A percentile compares a stretch with the other conserved stretches of the same genome.
Conservation (phyloP, 92 coral and sea anemone genomes). For the Galaxea fascicularis region DNA sequence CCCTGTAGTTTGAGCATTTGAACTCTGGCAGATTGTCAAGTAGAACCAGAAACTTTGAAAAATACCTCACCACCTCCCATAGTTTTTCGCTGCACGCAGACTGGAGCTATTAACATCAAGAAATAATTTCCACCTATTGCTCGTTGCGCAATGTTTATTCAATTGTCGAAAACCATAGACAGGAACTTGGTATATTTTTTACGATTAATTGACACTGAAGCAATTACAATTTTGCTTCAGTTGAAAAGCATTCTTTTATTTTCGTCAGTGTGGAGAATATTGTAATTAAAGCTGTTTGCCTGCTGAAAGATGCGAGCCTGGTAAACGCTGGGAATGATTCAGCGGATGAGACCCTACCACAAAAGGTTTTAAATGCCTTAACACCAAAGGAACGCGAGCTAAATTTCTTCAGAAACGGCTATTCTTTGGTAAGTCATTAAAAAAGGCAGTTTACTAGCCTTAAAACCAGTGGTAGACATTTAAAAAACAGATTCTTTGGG, state of each 20-base stretch:
- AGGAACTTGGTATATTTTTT: too few relatives aligned
- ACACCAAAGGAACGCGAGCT: conserved; percentile 24
- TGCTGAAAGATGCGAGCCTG: conserved; percentile 22
- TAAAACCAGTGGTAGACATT: neutral
- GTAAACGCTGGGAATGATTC: neutral
- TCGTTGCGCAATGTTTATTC: too few relatives aligned
- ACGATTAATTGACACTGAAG: too few relatives aligned
- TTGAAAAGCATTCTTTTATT: neutral
- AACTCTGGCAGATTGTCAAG: too few relatives aligned
- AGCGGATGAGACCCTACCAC: conserved; percentile 15
- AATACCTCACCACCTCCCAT: neutral
- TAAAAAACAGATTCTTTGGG: too few relatives aligned
- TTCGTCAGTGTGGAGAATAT: conserved; percentile 29
- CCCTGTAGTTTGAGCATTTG: neutral
- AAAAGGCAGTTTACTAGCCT: too few relatives aligned
- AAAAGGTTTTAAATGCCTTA: conserved; percentile 16
- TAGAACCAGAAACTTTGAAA: neutral
- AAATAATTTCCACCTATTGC: too few relatives aligned
- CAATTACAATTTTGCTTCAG: neutral
- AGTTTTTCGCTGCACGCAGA: neutral
- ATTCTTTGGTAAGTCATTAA: conserved; percentile 8
- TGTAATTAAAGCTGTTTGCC: conserved; percentile 2
- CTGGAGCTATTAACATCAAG: too few relatives aligned
- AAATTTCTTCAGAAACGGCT: conserved; percentile 26
- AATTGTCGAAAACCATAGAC: too few relatives aligned